Evolutionary conservation across 2,797 vertebrate species (phyloP).

Genomic region (Danio choprae): DNA sequence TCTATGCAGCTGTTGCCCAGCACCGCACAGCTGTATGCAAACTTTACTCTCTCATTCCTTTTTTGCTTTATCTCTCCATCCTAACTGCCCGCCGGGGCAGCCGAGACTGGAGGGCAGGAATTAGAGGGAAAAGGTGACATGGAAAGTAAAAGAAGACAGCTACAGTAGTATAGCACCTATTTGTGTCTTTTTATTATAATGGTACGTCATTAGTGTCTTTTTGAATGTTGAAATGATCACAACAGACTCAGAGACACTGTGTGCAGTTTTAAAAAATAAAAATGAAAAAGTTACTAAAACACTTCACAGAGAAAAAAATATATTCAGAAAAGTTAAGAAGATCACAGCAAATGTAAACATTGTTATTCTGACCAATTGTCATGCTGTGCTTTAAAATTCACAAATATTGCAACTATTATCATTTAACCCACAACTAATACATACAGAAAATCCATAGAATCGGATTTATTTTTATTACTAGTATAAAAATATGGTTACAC

Average conservation of each 20-base stretch:
- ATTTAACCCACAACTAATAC: too few species aligned
- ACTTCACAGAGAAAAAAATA: neutral
- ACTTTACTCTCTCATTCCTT: neutral
- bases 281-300: too few species aligned
- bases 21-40: constrained; percentile 32
- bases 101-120: constrained; percentile 5
- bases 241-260: too few species aligned
- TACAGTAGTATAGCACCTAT: neutral
- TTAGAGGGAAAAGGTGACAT: neutral
- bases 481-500: too few species aligned
- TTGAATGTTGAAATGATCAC: neutral
- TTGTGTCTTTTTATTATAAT: neutral
- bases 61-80: constrained; percentile 11
- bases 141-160: neutral
- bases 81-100: neutral
- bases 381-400: too few species aligned
- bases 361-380: too few species aligned
- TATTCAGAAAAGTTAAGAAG: neutral
- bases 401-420: too few species aligned
- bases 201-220: neutral
- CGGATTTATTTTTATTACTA: too few species aligned
- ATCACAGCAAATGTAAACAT: too few species aligned
- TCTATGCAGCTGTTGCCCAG: constrained; percentile 37
- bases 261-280: neutral
- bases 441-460: too few species aligned